These are phyloP conservation scores for Athrips mouffetella DNA, from an alignment of 2,888 invertebrate genomes.

Conservation along the genomic window DNA sequence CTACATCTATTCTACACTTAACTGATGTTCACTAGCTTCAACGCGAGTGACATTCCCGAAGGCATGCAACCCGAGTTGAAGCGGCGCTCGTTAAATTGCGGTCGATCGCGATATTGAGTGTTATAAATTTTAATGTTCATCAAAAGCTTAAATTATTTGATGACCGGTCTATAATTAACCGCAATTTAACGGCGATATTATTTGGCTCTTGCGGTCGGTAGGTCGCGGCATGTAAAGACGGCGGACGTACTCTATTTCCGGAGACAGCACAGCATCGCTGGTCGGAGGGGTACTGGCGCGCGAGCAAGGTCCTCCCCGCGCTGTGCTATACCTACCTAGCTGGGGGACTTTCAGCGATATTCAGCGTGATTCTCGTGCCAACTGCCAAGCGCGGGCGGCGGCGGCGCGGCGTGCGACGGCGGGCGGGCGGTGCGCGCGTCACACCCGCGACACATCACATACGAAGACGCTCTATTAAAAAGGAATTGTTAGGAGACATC, in stretches of 20 bases:
- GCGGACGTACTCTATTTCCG: slow-evolving; percentile 76
- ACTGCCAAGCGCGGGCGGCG: slow-evolving; percentile 36
- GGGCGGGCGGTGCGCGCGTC: slow-evolving; percentile 19
- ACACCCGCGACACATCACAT: background rate
- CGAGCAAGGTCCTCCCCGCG: slow-evolving; percentile 50
- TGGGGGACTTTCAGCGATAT: slow-evolving; percentile 54
- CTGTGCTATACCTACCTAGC: slow-evolving; percentile 29
- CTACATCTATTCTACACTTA: slow-evolving; percentile 59
- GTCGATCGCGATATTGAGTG: slow-evolving; percentile 24
- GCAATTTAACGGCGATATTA: slow-evolving; percentile 59
- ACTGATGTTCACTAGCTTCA: slow-evolving; percentile 38
- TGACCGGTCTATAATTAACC: slow-evolving; percentile 51
- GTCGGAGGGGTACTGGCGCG: slow-evolving; percentile 77
- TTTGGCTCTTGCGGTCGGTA: slow-evolving; percentile 38
- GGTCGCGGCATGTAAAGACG: slow-evolving; percentile 52
- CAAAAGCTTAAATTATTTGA: slow-evolving; percentile 31
- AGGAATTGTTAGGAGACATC: no score
- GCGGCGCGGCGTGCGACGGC: slow-evolving; percentile 27
- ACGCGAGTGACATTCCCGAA: slow-evolving; percentile 50
- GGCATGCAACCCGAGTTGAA: slow-evolving; percentile 59
- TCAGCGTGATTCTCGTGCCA: slow-evolving; percentile 62
- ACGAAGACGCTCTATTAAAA: slow-evolving; percentile 1
- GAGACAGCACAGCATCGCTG: slow-evolving; percentile 80
- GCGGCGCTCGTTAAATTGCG: slow-evolving; percentile 52
- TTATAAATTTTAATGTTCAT: slow-evolving; percentile 5